Percentiles rank a stretch among this genome's conserved stretches.
phyloP scores from a whole-genome alignment of 2,888 invertebrate species.

The Trimorus sp. region DNA sequence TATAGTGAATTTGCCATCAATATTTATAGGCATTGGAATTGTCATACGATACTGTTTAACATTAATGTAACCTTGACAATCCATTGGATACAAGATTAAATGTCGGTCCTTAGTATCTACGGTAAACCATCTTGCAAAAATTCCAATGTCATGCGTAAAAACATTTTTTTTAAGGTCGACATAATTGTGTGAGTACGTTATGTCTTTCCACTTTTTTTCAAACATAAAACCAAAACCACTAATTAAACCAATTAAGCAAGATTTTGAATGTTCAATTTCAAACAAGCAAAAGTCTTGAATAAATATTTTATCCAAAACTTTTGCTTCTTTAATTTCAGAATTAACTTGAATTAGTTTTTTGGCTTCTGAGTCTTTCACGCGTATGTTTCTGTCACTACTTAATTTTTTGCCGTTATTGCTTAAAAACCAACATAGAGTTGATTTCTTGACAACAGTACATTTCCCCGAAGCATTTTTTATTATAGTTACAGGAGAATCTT shows the following conservation, averaged over 20 bases:
- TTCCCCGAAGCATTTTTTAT: not conserved
- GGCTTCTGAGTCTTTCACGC: slow-evolving; percentile 5
- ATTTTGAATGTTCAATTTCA: not conserved
- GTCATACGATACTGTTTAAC: slow-evolving; percentile 22
- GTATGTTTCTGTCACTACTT: slow-evolving; percentile 13
- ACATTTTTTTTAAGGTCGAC: too few species aligned
- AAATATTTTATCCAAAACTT: not conserved
- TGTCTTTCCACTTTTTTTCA: slow-evolving; percentile 10
- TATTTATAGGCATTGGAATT: slow-evolving; percentile 17
- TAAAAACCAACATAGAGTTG: slow-evolving; percentile 2
- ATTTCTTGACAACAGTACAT: slow-evolving; percentile 5
- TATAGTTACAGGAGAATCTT: slow-evolving; percentile 1
- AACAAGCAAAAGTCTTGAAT: slow-evolving; percentile 7
- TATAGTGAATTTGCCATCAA: slow-evolving; percentile 12
- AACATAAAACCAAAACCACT: slow-evolving; percentile 20
- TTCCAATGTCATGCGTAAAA: too few species aligned
- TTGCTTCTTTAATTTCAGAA: not conserved
- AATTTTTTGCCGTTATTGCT: slow-evolving; percentile 1
- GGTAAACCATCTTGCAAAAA: too few species aligned
- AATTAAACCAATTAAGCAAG: too few species aligned
- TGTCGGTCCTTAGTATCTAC: too few species aligned
- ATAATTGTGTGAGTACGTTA: too few species aligned
- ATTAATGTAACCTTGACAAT: slow-evolving; percentile 17
- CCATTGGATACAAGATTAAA: not conserved
- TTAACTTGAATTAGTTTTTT: not conserved